Conservation (phyloP, 2,113 vertebrate species). For the Catagonus wagneri region DNA sequence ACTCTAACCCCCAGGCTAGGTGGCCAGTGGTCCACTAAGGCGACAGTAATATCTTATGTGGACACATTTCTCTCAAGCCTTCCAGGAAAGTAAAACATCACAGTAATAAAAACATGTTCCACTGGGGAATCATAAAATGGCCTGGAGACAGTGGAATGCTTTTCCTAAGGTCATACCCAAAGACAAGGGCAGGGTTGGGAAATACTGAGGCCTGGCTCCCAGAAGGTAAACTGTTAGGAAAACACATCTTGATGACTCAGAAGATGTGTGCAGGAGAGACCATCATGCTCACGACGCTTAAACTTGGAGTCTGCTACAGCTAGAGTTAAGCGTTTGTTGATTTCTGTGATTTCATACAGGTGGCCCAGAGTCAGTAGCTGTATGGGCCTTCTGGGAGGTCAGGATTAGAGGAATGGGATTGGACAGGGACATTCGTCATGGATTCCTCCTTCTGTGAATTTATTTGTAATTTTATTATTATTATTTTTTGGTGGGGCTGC, state of each 20-base stretch:
- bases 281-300: not conserved
- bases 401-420: not conserved
- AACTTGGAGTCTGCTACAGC: accelerated
- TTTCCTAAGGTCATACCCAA: not conserved
- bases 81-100: not conserved
- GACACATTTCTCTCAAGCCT: not conserved
- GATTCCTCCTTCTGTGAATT: not conserved
- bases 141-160: not conserved
- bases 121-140: not conserved
- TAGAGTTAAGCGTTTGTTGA: not conserved
- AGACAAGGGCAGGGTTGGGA: not conserved
- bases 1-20: too few relatives aligned
- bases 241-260: not conserved
- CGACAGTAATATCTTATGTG: not conserved
- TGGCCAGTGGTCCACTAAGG: not conserved
- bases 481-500: too few relatives aligned
- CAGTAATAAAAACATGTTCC: not conserved
- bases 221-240: not conserved
- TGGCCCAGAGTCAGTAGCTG: not conserved
- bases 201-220: not conserved
- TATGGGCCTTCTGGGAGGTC: not conserved
- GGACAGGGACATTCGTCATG: not conserved
- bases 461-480: not conserved
- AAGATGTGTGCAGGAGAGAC: not conserved
- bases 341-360: not conserved